phyloP scores from a whole-genome alignment of 2,797 vertebrate species.

The Amniataba percoides region DNA sequence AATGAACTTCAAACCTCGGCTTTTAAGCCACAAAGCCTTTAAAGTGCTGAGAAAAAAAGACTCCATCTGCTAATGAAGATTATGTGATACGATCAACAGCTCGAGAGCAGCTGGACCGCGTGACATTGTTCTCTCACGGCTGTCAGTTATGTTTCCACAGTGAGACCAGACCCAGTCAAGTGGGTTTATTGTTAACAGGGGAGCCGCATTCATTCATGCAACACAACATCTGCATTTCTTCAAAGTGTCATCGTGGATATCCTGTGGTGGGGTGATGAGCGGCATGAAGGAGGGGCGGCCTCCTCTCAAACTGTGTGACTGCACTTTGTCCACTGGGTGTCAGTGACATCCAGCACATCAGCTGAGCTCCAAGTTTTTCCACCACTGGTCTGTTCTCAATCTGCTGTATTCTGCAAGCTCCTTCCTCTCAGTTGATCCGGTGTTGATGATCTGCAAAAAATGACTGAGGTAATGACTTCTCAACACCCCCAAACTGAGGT shows the following conservation, averaged over 20 bases:
- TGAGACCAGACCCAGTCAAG: neutral
- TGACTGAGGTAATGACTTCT: too few relatives aligned
- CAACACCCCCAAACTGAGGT: neutral
- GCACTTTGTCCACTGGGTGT: constrained; percentile 57
- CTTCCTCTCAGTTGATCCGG: neutral
- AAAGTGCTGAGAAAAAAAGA: neutral
- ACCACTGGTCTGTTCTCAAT: neutral
- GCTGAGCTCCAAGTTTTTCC: neutral
- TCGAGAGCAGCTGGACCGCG: neutral
- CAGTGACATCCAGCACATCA: constrained; percentile 36
- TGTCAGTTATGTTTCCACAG: neutral
- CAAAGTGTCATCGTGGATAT: neutral
- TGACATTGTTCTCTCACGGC: neutral
- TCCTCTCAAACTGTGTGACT: constrained; percentile 25
- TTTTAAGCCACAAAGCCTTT: neutral
- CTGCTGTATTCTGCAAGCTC: neutral
- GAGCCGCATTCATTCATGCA: neutral
- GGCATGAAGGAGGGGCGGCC: neutral
- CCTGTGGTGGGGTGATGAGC: neutral
- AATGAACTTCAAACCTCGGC: neutral
- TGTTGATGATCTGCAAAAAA: too few relatives aligned
- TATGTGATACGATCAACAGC: neutral
- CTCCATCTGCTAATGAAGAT: neutral
- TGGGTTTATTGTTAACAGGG: neutral
- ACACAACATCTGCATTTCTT: neutral